Base-by-base conservation (phyloP, 2,797 vertebrate genomes). In the Jordanella pulchra region DNA sequence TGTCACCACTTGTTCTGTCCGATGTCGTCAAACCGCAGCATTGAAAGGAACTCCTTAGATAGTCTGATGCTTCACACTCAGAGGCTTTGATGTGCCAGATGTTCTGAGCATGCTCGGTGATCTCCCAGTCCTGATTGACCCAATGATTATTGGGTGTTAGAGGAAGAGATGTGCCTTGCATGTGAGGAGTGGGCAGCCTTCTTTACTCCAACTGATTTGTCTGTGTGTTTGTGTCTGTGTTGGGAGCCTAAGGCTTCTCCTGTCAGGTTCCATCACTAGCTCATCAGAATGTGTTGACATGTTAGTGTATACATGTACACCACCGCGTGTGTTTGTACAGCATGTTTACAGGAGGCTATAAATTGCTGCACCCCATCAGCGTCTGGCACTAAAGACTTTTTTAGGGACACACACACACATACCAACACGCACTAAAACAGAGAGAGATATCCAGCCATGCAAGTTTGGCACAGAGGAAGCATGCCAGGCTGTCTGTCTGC, bases 351-450 rank as follows among this genome's bases (percentile, higher is more conserved):
- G 77, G 76, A 87, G 86, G 70, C 80, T 67, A 81, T 84, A 83
- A 89, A 87, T 80, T 75, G 75, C 81, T 71, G 77, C 55, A n/a
- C 77, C 64, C 79, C 79, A 77, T 77, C 83, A 73, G 69, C 80
- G 70, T 75, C 71, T 58, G 75, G 77, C 78, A 44, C 47, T 42
- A 1, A 32, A 77, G 14, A 42, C 79, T 84, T 87, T 86, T 88
- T 85, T 80, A 73, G 50, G 11, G 53, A 60, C 39, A 69, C 65
- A 48, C 47, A 50, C 56, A 69, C 35, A 23, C 63, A 71, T 61
- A 71, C 63, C 55, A 72, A 64, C 53, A 65, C 55, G 48, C 4
- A 54, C 32, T 55, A n/a, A 76, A 74, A 69, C 39, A 65, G 65
- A 53, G 25, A 72, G 25, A 72, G 71, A 76, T 65, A 82, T 66